Evolutionary conservation across 2,797 vertebrate genomes (phyloP).

Genomic region (Channallabes apus): DNA sequence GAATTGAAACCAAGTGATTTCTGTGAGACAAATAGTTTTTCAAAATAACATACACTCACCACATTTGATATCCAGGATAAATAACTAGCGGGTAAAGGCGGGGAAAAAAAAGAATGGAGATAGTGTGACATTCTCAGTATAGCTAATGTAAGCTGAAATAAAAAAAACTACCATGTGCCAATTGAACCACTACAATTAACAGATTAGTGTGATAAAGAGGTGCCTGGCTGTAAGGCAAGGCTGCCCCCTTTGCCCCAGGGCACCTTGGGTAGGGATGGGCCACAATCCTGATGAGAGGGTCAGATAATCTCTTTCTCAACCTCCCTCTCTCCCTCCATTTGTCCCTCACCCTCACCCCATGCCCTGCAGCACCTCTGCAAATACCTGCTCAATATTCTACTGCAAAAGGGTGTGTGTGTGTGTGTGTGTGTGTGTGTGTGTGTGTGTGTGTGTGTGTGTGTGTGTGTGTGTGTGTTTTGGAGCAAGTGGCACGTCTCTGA

Average conservation of each 20-base stretch:
- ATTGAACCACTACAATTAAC: slow-evolving; percentile 87
- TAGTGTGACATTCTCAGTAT: slow-evolving; percentile 77
- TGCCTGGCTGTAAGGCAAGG: slow-evolving; percentile 77
- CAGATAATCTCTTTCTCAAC: slow-evolving; percentile 79
- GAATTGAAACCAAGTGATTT: neutral
- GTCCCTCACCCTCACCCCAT: slow-evolving; percentile 58
- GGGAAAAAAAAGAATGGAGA: neutral
- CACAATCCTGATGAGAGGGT: slow-evolving; percentile 78
- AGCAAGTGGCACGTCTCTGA: slow-evolving; percentile 73
- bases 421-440: slow-evolving; percentile 13
- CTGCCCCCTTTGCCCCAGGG: slow-evolving; percentile 74
- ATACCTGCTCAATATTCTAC: slow-evolving; percentile 87
- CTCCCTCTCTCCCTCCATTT: slow-evolving; percentile 41
- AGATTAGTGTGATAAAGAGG: slow-evolving; percentile 87
- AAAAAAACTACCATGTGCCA: slow-evolving; percentile 86
- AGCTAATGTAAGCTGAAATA: slow-evolving; percentile 81
- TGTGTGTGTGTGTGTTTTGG: slow-evolving; percentile 2
- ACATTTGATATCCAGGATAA: neutral
- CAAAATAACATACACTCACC: neutral
- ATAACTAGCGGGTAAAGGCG: neutral
- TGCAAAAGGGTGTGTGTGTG: slow-evolving; percentile 56
- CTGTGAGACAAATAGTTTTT: neutral
- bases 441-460: neutral
- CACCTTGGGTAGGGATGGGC: slow-evolving; percentile 62
- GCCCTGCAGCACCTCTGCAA: slow-evolving; percentile 83